Evolutionary conservation across 2,888 invertebrate genomes (phyloP).

Genomic region (Ormyrus thymus): DNA sequence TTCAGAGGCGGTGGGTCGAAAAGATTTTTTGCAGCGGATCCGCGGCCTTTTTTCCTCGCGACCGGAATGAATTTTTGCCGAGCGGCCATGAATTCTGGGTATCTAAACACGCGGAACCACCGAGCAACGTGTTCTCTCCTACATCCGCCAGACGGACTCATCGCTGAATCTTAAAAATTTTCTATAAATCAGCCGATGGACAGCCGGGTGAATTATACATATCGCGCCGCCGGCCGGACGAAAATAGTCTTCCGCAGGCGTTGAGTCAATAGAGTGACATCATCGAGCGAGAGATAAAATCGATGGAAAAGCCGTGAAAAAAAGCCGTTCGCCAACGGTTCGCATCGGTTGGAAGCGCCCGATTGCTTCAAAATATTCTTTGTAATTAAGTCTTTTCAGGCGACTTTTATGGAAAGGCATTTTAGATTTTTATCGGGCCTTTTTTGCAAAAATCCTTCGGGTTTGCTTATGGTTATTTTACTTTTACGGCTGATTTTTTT

Average conservation of each 20-base stretch:
- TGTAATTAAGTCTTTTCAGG: not conserved
- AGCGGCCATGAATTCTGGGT: no score
- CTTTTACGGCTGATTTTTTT: no score
- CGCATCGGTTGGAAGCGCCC: not conserved
- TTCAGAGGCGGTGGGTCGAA: no score
- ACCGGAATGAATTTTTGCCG: no score
- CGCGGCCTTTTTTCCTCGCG: no score
- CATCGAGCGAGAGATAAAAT: constrained; percentile 16
- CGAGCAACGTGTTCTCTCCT: no score
- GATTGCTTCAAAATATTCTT: not conserved
- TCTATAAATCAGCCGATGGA: not conserved
- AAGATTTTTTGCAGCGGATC: no score
- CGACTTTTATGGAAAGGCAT: no score
- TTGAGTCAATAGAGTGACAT: constrained; percentile 38
- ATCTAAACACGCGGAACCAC: no score
- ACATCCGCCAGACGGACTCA: not conserved
- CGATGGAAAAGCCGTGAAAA: not conserved
- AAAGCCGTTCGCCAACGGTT: not conserved
- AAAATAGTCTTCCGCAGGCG: constrained; percentile 6
- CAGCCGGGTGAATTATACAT: constrained; percentile 7
- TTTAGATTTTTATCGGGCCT: no score
- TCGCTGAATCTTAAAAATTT: constrained; percentile 9
- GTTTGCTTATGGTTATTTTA: no score
- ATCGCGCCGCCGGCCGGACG: not conserved
- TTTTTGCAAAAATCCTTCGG: no score